These are phyloP conservation scores for Plagodis pulveraria DNA, from an alignment of 2,888 invertebrate genomes.

Conservation along the genomic window DNA sequence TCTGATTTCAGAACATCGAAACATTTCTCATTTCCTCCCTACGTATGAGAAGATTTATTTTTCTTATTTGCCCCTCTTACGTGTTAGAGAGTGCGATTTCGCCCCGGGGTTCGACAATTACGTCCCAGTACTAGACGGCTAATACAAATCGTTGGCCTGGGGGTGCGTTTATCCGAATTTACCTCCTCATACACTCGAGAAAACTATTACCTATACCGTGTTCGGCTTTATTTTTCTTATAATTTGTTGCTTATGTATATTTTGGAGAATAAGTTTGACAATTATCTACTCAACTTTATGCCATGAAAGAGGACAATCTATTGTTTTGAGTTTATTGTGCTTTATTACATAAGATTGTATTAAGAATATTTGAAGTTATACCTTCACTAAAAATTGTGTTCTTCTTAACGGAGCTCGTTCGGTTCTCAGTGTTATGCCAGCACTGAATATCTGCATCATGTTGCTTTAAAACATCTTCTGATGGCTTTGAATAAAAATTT, in stretches of 20 bases:
- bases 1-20: not conserved
- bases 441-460: too few relatives aligned
- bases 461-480: too few relatives aligned
- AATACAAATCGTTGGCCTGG: constrained; percentile 81
- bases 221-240: constrained; percentile 30
- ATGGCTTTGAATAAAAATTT: too few relatives aligned
- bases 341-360: too few relatives aligned
- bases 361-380: too few relatives aligned
- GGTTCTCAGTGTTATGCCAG: too few relatives aligned
- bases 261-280: too few relatives aligned
- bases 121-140: constrained; percentile 80
- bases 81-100: constrained; percentile 69
- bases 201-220: constrained; percentile 67
- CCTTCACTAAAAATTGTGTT: too few relatives aligned
- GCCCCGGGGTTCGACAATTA: constrained; percentile 80
- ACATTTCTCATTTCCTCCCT: not conserved
- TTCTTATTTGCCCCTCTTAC: constrained; percentile 65
- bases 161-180: constrained; percentile 74
- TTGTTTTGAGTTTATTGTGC: too few relatives aligned
- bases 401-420: too few relatives aligned
- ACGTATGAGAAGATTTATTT: constrained; percentile 33
- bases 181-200: constrained; percentile 54
- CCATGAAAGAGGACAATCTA: too few relatives aligned
- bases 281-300: too few relatives aligned
- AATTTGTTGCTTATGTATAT: constrained; percentile 2